Conservation (phyloP, 2,888 invertebrate species). For the Nymphalis c-album region DNA sequence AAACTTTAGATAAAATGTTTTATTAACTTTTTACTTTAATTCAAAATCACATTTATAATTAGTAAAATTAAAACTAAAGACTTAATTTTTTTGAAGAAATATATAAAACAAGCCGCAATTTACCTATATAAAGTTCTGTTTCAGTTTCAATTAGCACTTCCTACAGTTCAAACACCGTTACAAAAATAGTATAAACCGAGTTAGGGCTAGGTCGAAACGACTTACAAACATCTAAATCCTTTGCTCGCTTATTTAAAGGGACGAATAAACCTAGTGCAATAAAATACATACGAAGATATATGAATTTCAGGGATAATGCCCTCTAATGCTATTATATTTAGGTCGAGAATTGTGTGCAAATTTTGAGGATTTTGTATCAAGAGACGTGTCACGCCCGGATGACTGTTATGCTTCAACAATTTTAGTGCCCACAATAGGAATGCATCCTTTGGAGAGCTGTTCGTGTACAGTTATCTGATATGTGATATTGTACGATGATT, state of each 20-base stretch:
- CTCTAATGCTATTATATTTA: conserved; percentile 8
- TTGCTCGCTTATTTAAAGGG: conserved; percentile 29
- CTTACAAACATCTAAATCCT: conserved; percentile 32
- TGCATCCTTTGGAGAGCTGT: conserved; percentile 50
- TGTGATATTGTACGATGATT: conserved; percentile 13
- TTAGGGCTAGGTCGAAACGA: conserved; percentile 18
- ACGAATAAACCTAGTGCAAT: conserved; percentile 48
- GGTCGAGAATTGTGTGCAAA: conserved; percentile 17
- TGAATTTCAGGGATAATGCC: background rate
- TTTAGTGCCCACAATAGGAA: conserved; percentile 56
- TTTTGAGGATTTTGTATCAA: conserved; percentile 23
- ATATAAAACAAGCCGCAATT: no score
- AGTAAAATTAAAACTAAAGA: no score
- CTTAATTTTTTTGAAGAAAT: no score
- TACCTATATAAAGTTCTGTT: background rate
- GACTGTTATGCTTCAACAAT: conserved; percentile 59
- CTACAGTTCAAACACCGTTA: conserved; percentile 3
- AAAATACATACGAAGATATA: conserved; percentile 48
- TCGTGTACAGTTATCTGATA: conserved; percentile 30
- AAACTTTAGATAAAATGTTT: no score
- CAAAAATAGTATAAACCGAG: conserved; percentile 18
- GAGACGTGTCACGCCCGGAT: conserved; percentile 50
- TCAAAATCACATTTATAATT: no score
- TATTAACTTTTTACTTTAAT: no score
- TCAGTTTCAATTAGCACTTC: background rate